Conservation (phyloP, 2,113 vertebrate genomes). For the Pelmatolapia mariae region DNA sequence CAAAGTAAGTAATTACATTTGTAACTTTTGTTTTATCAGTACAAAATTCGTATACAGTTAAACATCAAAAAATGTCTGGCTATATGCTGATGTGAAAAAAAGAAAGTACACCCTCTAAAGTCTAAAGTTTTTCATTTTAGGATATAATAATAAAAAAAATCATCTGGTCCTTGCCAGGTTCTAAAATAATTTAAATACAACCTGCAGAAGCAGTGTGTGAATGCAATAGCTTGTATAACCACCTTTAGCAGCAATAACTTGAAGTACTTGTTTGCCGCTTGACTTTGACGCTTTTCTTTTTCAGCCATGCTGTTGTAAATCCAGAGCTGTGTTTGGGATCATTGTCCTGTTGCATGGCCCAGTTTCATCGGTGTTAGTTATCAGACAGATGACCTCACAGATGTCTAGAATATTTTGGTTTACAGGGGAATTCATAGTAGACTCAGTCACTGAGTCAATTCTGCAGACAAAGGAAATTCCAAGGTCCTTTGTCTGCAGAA, state of each 20-base stretch:
- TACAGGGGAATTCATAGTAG: not conserved
- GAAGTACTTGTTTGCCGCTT: not conserved
- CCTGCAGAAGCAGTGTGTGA: not conserved
- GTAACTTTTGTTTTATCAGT: not conserved
- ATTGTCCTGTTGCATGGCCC: not conserved
- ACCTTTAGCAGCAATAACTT: not conserved
- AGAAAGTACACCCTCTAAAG: not conserved
- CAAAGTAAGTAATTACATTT: slow-evolving; percentile 36
- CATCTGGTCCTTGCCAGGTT: not conserved
- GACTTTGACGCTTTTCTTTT: not conserved
- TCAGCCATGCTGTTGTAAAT: not conserved
- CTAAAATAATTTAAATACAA: not conserved
- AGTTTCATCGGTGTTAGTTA: not conserved
- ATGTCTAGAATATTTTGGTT: not conserved
- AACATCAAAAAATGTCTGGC: not conserved
- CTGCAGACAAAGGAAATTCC: not conserved
- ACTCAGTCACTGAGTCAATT: not conserved
- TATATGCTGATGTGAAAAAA: not conserved
- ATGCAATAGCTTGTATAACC: not conserved
- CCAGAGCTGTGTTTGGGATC: not conserved
- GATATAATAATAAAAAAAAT: not conserved
- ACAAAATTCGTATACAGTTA: not conserved
- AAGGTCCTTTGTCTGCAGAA: not conserved
- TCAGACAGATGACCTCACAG: not conserved
- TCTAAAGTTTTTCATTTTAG: not conserved